Base-by-base conservation (phyloP, 64 coral and sea anemone genomes). In the Pocillopora damicornis region DNA sequence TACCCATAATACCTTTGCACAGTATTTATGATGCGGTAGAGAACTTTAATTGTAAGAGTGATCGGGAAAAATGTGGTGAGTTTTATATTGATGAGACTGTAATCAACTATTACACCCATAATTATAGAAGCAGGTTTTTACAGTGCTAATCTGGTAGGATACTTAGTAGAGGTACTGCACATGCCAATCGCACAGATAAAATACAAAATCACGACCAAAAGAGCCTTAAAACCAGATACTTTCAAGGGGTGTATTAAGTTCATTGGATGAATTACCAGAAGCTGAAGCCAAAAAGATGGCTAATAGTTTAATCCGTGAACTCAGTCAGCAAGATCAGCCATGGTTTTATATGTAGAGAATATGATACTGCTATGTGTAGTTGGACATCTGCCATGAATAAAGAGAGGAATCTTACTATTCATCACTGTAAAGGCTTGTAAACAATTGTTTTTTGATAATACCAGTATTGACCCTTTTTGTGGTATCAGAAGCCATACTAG, bases 361-460 rank as follows among this genome's bases (percentile, higher is more conserved):
- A 88, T 15, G 67, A 88, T 0, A 92, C 90, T 8, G 90, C 77
- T 0, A 87, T 88, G 66, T 74, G 64, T 61, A 76, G 91, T 82
- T 88, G 86, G 91, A 92, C 91, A 5, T 22, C 25, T n/a, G 30
- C 76, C 0, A 56, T 82, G 57, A 15, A 15, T 15, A 59, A 92
- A 15, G 17, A 60, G 7, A 92, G 5, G 42, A 92, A 86, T 25
- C 61, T 92, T 9, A 87, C 90, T 63, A 57, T 92, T 13, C 61
- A 74, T 9, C n/a, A 75, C 0, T 37, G 60, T 35, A 59, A 87
- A 12, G 36, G 60, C 4, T 58, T 91, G 3, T 88, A 15, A 73
- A 6, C 87, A 0, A 76, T 37, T 79, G 14, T 80, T 80, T 2
- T 79, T 61, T 6, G 87, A 89, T 22, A 34, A 84, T 56, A 83